Evolutionary conservation across 2,113 vertebrate genomes (phyloP).

Genomic region (Myrmecobius fasciatus): DNA sequence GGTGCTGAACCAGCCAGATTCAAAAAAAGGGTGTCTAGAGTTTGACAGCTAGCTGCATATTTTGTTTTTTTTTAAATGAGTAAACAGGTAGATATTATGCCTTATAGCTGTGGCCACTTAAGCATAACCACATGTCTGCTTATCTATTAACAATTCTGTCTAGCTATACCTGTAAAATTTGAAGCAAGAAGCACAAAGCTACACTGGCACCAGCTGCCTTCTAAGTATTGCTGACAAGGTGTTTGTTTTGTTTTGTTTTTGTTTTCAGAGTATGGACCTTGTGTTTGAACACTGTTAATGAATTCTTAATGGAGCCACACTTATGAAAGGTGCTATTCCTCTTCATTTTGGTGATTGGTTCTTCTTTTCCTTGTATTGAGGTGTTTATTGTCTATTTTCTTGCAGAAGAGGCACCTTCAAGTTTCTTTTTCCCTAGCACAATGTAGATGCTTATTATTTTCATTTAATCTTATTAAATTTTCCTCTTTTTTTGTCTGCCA

Average conservation of each 20-base stretch:
- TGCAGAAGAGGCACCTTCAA: not conserved
- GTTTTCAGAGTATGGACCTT: not conserved
- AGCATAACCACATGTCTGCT: not conserved
- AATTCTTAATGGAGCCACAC: not conserved
- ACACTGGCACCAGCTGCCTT: not conserved
- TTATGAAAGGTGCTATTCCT: not conserved
- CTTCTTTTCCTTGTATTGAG: not conserved
- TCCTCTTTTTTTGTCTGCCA: not conserved
- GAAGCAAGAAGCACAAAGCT: not conserved
- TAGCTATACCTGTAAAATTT: not conserved
- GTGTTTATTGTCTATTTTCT: not conserved
- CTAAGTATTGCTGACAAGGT: conserved; percentile 6
- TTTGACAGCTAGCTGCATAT: not conserved
- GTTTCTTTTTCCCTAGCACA: not conserved
- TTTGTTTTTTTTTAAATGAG: no score
- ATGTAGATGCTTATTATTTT: not conserved
- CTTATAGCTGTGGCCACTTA: not conserved
- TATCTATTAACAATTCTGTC: not conserved
- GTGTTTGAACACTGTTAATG: not conserved
- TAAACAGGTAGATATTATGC: not conserved
- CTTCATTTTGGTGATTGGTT: not conserved
- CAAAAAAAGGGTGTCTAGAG: not conserved
- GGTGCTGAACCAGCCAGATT: not conserved
- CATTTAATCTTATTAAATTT: not conserved
- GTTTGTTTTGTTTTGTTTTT: not conserved